Base-by-base conservation (phyloP, 1,140 invertebrate species). In the Venturia canescens region DNA sequence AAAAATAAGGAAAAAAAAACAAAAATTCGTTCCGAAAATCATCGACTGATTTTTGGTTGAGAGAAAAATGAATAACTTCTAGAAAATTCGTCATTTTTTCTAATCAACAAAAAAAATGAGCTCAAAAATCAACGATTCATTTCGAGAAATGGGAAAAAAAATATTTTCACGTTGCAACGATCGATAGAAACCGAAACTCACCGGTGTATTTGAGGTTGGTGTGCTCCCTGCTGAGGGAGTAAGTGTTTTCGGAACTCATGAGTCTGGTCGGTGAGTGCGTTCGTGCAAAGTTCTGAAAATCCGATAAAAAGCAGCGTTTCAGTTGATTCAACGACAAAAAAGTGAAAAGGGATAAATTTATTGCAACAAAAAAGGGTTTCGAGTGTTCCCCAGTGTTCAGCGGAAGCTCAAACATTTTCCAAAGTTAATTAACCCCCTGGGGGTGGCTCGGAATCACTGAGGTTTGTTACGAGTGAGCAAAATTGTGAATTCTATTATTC, bases 261-360 rank as follows among this genome's bases (percentile, higher is more conserved):
- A 92, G 89, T 90, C 91, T 91, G 29, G 91, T 91, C 2, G 91
- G 91, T 60, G 91, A 92, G 77, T 92, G 91, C 80, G 90, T 92
- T 83, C 91, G 87, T 75, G 91, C 91, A 84, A 92, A 92, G 77
- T 92, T 92, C 91, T 92, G 90, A 79, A 91, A 91, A 83, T 31
- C 38, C 13, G 21, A 75, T 21, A 75, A 70, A 27, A 50, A 71
- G 71, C n/a, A 70, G 48, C 80, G 48, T 63, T 53, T 27, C 57
- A 18, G n/a, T 57, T 44, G 7, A 21, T 50, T 76, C 11, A 70
- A 78, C 16, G 3, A 15, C 1, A n/a, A 66, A 38, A 57, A 31
- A 67, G 80, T 50, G 21, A 26, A 60, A 16, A 79, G 6, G 63
- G 16, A 70, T 60, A 53, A 69, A 80, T 27, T 9, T 44, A 1